phyloP scores from a whole-genome alignment of 2,797 vertebrate genomes.

The Chloroceryle amazona region DNA sequence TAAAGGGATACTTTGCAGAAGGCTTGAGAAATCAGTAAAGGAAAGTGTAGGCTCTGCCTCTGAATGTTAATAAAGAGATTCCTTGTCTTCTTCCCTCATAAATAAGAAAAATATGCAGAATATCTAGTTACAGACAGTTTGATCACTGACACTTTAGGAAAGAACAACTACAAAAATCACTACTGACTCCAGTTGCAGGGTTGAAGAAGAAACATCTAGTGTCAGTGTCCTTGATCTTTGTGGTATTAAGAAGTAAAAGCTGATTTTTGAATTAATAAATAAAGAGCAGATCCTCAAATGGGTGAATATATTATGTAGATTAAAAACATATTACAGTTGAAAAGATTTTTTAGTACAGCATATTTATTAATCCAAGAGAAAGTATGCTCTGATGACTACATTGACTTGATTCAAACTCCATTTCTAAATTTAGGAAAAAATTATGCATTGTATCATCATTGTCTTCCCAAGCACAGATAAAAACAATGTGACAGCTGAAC shows the following conservation, averaged over 20 bases:
- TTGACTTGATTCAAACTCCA: neutral
- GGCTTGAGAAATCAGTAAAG: neutral
- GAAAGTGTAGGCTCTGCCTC: neutral
- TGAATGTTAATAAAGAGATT: neutral
- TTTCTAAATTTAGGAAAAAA: constrained; percentile 1
- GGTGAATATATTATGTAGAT: neutral
- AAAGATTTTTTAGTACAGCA: neutral
- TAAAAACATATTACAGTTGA: neutral
- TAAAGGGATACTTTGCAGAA: neutral
- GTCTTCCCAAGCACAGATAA: neutral
- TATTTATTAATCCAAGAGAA: neutral
- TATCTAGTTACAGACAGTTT: neutral
- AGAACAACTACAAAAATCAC: neutral
- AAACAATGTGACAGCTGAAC: neutral
- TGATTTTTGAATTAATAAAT: neutral
- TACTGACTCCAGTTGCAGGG: neutral
- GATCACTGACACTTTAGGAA: neutral
- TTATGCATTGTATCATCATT: neutral
- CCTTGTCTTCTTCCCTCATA: neutral
- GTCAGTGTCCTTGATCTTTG: neutral
- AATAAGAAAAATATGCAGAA: neutral
- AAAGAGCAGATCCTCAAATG: neutral
- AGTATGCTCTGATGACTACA: neutral
- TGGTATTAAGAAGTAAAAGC: neutral
- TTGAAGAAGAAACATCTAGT: neutral